Evolutionary conservation across 30 jellyfish, hydroid and myxozoan genomes (phyloP), one percentile per base, ranked within the genome.

Genomic region (Catostylus mosaicus): DNA sequence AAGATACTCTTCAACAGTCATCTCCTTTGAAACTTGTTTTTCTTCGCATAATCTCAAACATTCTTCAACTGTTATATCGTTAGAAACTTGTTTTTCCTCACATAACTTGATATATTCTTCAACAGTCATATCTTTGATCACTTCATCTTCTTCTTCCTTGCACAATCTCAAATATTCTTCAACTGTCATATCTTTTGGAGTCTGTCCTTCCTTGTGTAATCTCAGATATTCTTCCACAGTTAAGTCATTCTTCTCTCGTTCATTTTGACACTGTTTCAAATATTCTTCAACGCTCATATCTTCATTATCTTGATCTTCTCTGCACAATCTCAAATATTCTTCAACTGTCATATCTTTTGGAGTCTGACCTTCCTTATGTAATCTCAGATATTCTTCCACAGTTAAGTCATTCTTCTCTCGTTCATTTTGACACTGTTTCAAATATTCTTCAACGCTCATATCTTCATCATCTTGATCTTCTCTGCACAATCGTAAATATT

Each of bases 201-300:
- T 32, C 4, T 11, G 23, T 47, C 9, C 31, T 11, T 38, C 34
- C 27, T 37, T 24, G 22, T 70, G 46, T 19, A 37, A 33, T 29
- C 7, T 1, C 24, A 46, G 2, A 43, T 46, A 72, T 26, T 72
- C 71, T 51, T 72, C 83, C 22, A 43, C 83, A 9, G 69, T 72
- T 0, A 40, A 18, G 23, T 72, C 82, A 12, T 3, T 57, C 11
- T 18, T 30, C 46, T 24, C 30, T 18, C 32, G 56, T n/a, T 32
- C 78, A 8, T 34, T 26, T 3, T 29, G 47, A 29, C 67, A 72
- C 40, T n/a, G 34, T 30, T 22, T n/a, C 70, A 72, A 72, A 26
- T 72, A 72, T 18, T 72, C 83, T 51, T 72, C 83, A 8, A 72
- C 83, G 1, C 29, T 1, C n/a, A 72, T 57, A 33, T 75, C 85